Percentiles rank a stretch among this genome's conserved stretches.
Conservation (phyloP, 2,113 vertebrate species). For the Rhineura floridana region DNA sequence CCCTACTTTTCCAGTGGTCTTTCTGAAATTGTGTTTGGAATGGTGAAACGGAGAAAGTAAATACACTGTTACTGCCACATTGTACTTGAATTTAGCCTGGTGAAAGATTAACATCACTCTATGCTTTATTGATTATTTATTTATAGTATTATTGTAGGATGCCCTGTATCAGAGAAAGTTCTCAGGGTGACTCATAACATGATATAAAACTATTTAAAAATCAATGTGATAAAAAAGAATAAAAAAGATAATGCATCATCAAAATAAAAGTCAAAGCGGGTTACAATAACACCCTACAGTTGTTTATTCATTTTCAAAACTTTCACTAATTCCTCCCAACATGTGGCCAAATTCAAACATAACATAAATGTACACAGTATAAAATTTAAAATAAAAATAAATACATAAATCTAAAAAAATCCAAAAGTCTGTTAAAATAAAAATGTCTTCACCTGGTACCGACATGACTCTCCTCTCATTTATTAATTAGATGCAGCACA, state of each 20-base stretch:
- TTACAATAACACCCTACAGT: too few species aligned
- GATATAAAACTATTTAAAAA: not conserved
- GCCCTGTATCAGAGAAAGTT: not conserved
- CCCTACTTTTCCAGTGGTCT: not conserved
- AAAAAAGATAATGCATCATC: not conserved
- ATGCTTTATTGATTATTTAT: not conserved
- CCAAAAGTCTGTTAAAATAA: too few species aligned
- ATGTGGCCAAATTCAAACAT: too few species aligned
- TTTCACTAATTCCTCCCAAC: too few species aligned
- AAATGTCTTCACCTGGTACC: too few species aligned
- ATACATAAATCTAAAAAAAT: too few species aligned
- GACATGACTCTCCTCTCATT: too few species aligned
- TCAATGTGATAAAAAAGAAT: not conserved
- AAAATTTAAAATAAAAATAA: too few species aligned
- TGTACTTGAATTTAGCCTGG: not conserved
- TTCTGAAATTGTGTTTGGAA: constrained; percentile 8
- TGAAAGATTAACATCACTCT: not conserved
- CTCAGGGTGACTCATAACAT: not conserved
- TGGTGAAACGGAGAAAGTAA: not conserved
- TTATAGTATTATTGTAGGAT: not conserved
- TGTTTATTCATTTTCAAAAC: too few species aligned
- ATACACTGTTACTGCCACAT: not conserved
- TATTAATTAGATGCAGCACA: too few species aligned
- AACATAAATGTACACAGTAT: too few species aligned
- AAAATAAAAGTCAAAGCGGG: too few species aligned